phyloP scores from a whole-genome alignment of 2,888 invertebrate genomes.

The Prosopocoilus inquinatus region DNA sequence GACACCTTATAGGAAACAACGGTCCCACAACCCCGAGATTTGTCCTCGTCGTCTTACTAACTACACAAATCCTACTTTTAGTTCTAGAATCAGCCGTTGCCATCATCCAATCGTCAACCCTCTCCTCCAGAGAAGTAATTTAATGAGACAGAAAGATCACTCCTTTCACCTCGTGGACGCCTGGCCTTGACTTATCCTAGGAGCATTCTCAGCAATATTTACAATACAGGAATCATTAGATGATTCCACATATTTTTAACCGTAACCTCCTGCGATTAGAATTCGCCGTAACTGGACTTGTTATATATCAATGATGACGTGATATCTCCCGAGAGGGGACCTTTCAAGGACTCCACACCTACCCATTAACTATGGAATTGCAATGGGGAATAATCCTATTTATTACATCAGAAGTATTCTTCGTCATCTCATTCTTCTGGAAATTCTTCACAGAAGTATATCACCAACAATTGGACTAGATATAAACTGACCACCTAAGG shows the following conservation, averaged over 20 bases:
- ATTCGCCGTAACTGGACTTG: conserved; percentile 51
- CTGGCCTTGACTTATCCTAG: too few species aligned
- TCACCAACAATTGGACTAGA: conserved; percentile 61
- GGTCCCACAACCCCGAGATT: conserved; percentile 34
- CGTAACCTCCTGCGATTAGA: conserved; percentile 56
- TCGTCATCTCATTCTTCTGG: conserved; percentile 60
- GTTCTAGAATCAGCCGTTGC: conserved; percentile 62
- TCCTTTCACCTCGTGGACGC: too few species aligned
- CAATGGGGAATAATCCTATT: too few species aligned
- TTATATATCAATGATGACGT: conserved; percentile 69
- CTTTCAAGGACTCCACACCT: too few species aligned
- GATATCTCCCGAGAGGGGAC: conserved; percentile 67
- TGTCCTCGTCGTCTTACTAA: conserved; percentile 34
- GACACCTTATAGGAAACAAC: conserved; percentile 60
- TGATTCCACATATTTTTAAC: conserved; percentile 61
- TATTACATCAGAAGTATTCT: too few species aligned
- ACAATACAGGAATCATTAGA: conserved; percentile 57
- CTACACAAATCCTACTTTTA: conserved; percentile 55
- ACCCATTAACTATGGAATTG: too few species aligned
- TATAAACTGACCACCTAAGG: conserved; percentile 61
- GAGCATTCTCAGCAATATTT: too few species aligned
- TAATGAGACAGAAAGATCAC: conserved; percentile 57
- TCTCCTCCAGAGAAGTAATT: conserved; percentile 68
- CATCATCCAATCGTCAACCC: conserved; percentile 63
- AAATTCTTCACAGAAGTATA: conserved; percentile 58